phyloP scores from a whole-genome alignment of 2,113 vertebrate species.

The Entomyzon cyanotis region DNA sequence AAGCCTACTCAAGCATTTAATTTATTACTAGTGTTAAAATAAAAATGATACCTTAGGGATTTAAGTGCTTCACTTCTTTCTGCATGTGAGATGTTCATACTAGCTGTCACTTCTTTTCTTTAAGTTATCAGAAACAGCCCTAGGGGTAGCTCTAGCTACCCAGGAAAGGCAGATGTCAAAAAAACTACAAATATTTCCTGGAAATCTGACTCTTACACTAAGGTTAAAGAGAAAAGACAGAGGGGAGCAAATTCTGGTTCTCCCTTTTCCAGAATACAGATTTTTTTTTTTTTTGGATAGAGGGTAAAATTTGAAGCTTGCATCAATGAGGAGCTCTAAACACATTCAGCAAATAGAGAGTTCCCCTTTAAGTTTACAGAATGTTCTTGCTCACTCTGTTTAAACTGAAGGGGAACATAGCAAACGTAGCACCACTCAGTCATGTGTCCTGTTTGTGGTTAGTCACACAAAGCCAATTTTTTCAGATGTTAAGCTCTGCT shows the following conservation, averaged over 20 bases:
- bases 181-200: background rate
- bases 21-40: background rate
- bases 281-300: background rate
- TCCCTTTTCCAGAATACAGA: background rate
- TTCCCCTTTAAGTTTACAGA: conserved; percentile 13
- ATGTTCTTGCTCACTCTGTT: background rate
- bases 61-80: background rate
- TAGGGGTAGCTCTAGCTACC: background rate
- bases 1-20: background rate
- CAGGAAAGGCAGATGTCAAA: background rate
- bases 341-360: background rate
- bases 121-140: background rate
- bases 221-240: background rate
- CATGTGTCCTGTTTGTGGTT: conserved; percentile 38
- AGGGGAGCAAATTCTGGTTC: background rate
- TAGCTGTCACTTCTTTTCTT: background rate
- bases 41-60: background rate
- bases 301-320: background rate
- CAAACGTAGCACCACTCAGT: conserved; percentile 19
- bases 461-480: conserved; percentile 32
- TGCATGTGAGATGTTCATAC: background rate
- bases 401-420: background rate
- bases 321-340: background rate
- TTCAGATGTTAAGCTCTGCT: background rate
- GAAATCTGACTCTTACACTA: background rate